Percentiles rank a stretch among this genome's conserved stretches.
phyloP scores from a whole-genome alignment of 2,797 vertebrate species.

The Gymnodraco acuticeps region DNA sequence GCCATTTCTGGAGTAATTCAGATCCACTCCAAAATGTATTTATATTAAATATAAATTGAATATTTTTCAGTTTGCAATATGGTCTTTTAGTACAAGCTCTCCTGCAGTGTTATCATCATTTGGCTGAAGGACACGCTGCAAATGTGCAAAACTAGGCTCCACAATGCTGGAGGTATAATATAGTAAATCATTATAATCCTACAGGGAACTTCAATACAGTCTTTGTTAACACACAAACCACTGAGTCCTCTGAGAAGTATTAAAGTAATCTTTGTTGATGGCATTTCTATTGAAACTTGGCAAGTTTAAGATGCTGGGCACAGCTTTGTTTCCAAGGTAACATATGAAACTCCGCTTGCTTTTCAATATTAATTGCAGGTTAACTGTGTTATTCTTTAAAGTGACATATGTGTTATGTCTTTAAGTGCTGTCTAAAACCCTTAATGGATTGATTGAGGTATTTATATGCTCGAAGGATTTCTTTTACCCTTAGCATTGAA shows the following conservation, averaged over 20 bases:
- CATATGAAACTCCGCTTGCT: conserved; percentile 11
- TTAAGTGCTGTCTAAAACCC: neutral
- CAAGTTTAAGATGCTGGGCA: conserved; percentile 17
- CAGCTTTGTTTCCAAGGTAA: conserved; percentile 57
- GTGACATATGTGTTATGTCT: neutral
- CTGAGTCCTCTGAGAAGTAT: conserved; percentile 6
- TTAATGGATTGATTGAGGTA: conserved; percentile 19
- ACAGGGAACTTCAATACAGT: conserved; percentile 3
- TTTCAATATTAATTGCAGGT: conserved; percentile 18
- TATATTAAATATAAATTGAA: conserved; percentile 1
- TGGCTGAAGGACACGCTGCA: conserved; percentile 7
- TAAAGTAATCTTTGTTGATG: conserved; percentile 32
- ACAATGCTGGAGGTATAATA: conserved; percentile 2
- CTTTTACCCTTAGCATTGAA: conserved; percentile 1
- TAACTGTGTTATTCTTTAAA: conserved; percentile 11
- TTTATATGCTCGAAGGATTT: conserved; percentile 16
- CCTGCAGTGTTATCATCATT: neutral
- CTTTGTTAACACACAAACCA: conserved; percentile 22
- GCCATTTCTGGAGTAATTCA: no score
- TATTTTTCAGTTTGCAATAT: conserved; percentile 1
- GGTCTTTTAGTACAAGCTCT: neutral
- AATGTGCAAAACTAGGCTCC: neutral
- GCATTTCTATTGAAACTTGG: conserved; percentile 43
- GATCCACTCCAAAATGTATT: no score
- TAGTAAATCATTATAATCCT: neutral